Evolutionary conservation across 1,140 invertebrate genomes (phyloP).

Genomic region (Neelides sp.): DNA sequence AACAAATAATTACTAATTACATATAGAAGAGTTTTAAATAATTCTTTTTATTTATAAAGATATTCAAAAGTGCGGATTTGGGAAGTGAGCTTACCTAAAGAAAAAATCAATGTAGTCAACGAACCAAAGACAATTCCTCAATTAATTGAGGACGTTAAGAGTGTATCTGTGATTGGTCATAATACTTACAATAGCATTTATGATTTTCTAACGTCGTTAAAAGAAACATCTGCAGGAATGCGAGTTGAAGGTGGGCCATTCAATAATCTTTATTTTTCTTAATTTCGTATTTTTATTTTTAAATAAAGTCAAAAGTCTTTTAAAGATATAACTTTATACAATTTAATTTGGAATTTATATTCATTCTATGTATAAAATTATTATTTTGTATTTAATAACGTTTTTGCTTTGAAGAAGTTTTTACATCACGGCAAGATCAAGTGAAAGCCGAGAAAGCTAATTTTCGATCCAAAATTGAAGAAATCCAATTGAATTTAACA

Average conservation of each 20-base stretch:
- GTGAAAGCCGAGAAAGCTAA: slow-evolving; percentile 50
- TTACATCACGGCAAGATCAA: slow-evolving; percentile 41
- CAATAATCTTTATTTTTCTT: neutral
- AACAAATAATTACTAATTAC: slow-evolving; percentile 17
- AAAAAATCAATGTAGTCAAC: slow-evolving; percentile 13
- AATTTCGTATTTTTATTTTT: neutral
- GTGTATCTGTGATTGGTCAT: slow-evolving; percentile 36
- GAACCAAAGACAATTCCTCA: slow-evolving; percentile 28
- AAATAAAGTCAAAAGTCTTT: neutral
- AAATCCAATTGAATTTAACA: slow-evolving; percentile 55
- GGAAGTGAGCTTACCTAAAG: slow-evolving; percentile 23
- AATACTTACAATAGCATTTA: slow-evolving; percentile 36
- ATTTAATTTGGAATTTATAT: neutral
- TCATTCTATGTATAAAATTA: neutral
- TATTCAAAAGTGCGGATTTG: slow-evolving; percentile 27
- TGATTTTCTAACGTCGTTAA: slow-evolving; percentile 35
- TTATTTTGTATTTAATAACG: slow-evolving; percentile 3
- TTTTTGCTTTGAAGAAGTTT: slow-evolving; percentile 23
- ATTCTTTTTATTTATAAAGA: slow-evolving; percentile 10
- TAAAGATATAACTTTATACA: neutral
- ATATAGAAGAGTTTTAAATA: slow-evolving; percentile 1
- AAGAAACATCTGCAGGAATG: slow-evolving; percentile 31
- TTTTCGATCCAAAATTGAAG: slow-evolving; percentile 60
- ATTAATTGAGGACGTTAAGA: slow-evolving; percentile 36
- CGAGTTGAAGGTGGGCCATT: slow-evolving; percentile 27